These are phyloP conservation scores for Synodontis membranacea DNA, from an alignment of 2,113 vertebrate genomes.

Conservation along the genomic window DNA sequence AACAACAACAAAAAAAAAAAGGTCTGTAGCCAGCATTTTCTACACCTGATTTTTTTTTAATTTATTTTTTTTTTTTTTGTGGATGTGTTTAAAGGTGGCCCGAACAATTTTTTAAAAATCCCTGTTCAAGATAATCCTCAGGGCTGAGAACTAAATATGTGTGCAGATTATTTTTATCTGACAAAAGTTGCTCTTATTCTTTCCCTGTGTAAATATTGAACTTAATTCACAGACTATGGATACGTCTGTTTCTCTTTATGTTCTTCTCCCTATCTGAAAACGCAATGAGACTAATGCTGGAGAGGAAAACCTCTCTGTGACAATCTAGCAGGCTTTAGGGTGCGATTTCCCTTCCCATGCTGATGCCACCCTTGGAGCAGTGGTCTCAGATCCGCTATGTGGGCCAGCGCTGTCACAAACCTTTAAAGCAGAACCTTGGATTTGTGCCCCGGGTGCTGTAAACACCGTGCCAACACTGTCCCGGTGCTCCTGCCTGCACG, in stretches of 20 bases:
- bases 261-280: slow-evolving; percentile 31
- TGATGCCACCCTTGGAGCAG: slow-evolving; percentile 40
- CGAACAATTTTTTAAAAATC: neutral
- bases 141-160: neutral
- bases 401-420: slow-evolving; percentile 56
- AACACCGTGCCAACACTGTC: slow-evolving; percentile 39
- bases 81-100: neutral
- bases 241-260: slow-evolving; percentile 4
- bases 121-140: neutral
- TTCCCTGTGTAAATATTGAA: neutral
- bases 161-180: neutral
- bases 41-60: neutral
- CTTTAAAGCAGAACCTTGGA: slow-evolving; percentile 49
- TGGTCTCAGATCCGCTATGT: slow-evolving; percentile 47
- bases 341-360: slow-evolving; percentile 18
- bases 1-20: neutral
- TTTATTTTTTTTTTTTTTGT: neutral
- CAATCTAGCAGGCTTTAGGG: slow-evolving; percentile 28
- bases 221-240: neutral
- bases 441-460: slow-evolving; percentile 39
- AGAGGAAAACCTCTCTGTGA: slow-evolving; percentile 23
- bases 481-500: slow-evolving; percentile 41
- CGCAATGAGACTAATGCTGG: slow-evolving; percentile 29
- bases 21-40: neutral
- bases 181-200: neutral